A percentile compares a stretch with the other conserved stretches of the same genome.
phyloP scores from a whole-genome alignment of 2,888 invertebrate species.

The Myopa tessellatipennis region DNA sequence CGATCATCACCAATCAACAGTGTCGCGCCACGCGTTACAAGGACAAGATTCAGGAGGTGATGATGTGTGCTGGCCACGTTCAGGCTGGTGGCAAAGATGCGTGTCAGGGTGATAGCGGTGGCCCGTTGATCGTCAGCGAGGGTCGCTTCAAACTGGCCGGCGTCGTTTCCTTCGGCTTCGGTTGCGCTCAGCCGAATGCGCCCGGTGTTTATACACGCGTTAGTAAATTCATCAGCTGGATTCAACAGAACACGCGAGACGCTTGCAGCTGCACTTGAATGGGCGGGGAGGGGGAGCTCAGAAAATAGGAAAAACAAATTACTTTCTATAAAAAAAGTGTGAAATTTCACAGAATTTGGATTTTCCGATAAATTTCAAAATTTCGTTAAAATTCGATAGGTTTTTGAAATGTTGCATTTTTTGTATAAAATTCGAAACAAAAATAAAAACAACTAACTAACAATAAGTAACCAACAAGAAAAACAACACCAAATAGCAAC shows the following conservation, averaged over 20 bases:
- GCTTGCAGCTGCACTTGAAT: conserved; percentile 57
- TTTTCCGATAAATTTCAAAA: background rate
- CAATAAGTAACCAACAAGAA: background rate
- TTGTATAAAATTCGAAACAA: background rate
- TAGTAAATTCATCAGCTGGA: conserved; percentile 62
- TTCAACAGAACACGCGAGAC: conserved; percentile 58
- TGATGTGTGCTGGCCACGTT: conserved; percentile 65
- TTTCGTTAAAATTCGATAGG: background rate
- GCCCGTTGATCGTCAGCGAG: conserved; percentile 62
- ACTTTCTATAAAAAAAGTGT: too few species aligned
- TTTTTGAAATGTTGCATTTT: background rate
- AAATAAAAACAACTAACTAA: background rate
- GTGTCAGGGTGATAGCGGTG: conserved; percentile 67
- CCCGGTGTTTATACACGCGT: conserved; percentile 66
- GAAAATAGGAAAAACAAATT: too few species aligned
- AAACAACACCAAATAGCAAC: too few species aligned
- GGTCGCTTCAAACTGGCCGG: conserved; percentile 61
- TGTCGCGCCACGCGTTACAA: conserved; percentile 63
- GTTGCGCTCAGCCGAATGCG: conserved; percentile 63
- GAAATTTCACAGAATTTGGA: background rate
- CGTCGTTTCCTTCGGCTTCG: conserved; percentile 64
- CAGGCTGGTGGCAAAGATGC: conserved; percentile 65
- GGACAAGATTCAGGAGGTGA: conserved; percentile 62
- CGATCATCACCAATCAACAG: conserved; percentile 62
- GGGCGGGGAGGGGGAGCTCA: background rate